phyloP scores from a whole-genome alignment of 2,888 invertebrate species.

The Hydraecia micacea region DNA sequence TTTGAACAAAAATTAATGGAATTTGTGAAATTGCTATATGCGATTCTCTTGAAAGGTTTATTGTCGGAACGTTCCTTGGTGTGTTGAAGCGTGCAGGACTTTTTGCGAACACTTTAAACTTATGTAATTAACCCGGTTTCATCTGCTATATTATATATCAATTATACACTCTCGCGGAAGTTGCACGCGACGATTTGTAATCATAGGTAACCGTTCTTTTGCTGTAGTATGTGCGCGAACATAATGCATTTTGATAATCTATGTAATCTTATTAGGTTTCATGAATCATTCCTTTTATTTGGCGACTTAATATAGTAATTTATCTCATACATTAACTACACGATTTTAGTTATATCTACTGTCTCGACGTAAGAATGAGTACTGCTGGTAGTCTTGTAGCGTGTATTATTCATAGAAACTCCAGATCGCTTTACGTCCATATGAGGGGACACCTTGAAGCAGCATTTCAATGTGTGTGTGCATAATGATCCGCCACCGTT shows the following conservation, averaged over 20 bases:
- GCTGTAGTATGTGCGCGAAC: conserved; percentile 15
- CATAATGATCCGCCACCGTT: conserved; percentile 38
- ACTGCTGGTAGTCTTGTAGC: not conserved
- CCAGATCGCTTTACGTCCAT: not conserved
- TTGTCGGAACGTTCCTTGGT: conserved; percentile 32
- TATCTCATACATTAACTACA: not conserved
- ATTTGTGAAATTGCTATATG: conserved; percentile 45
- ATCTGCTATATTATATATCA: conserved; percentile 75
- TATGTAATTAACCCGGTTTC: conserved; percentile 79
- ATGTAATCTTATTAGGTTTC: conserved; percentile 22
- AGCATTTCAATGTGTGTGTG: conserved; percentile 36
- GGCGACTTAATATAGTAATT: not conserved
- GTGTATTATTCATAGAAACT: conserved; percentile 23
- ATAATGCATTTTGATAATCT: conserved; percentile 17
- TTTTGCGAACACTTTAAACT: conserved; percentile 67
- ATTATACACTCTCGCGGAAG: conserved; percentile 72
- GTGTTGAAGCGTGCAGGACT: conserved; percentile 59
- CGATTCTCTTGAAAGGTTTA: conserved; percentile 36
- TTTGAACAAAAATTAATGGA: conserved; percentile 57
- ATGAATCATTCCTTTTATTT: conserved; percentile 1
- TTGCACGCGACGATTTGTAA: conserved; percentile 59
- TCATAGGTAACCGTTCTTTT: conserved; percentile 61
- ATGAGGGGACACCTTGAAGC: not conserved
- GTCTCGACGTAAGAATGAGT: not conserved
- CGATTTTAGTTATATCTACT: not conserved